Evolutionary conservation across 2,888 invertebrate species (phyloP).

Genomic region (Pharmacophagus antenor): DNA sequence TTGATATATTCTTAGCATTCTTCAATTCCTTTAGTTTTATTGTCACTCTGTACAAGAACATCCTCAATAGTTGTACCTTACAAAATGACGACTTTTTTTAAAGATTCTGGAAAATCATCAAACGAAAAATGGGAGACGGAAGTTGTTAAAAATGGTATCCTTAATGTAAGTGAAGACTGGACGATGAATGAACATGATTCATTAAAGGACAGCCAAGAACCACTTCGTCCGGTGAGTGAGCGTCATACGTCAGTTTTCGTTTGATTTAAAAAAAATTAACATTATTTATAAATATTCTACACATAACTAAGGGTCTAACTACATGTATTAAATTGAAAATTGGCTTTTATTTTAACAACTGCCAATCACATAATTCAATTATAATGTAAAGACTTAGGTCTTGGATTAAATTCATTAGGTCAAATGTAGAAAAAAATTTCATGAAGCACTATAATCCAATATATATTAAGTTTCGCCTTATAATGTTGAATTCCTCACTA

Average conservation of each 20-base stretch:
- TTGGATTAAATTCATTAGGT: background rate
- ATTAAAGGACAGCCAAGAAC: constrained; percentile 43
- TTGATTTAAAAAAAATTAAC: too few relatives aligned
- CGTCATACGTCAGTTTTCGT: background rate
- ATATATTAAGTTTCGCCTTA: background rate
- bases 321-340: too few relatives aligned
- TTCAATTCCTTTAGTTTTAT: too few relatives aligned
- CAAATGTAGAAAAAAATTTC: background rate
- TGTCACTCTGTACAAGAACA: too few relatives aligned
- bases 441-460: background rate
- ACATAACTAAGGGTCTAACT: too few relatives aligned
- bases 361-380: too few relatives aligned
- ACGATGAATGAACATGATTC: constrained; percentile 14
- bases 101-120: constrained; percentile 55
- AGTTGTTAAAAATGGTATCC: constrained; percentile 61
- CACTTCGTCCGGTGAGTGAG: constrained; percentile 48
- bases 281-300: too few relatives aligned
- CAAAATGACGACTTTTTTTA: too few relatives aligned
- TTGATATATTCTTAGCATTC: too few relatives aligned
- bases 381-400: too few relatives aligned
- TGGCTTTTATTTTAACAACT: too few relatives aligned
- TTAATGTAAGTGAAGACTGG: constrained; percentile 58
- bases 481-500: background rate
- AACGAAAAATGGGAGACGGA: constrained; percentile 53
- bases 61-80: too few relatives aligned